phyloP scores from a whole-genome alignment of 2,888 invertebrate species.

The Dasysyrphus tricinctus region DNA sequence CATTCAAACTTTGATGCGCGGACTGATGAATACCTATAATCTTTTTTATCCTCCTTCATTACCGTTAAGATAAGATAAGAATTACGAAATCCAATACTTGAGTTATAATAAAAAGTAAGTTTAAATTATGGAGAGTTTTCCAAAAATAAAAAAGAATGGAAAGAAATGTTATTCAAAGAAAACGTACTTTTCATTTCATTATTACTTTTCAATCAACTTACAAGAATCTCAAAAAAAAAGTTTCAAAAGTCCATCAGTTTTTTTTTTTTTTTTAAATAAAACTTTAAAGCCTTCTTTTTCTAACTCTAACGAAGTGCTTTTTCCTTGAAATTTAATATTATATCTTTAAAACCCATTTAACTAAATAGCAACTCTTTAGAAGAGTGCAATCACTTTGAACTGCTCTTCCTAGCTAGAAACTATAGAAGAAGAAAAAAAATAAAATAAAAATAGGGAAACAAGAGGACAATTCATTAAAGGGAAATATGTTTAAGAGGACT shows the following conservation, averaged over 20 bases:
- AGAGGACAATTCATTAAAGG: constrained; percentile 28
- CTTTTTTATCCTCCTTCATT: too few species aligned
- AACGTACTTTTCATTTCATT: too few species aligned
- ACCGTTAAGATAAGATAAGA: too few species aligned
- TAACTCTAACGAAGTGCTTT: neutral
- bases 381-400: constrained; percentile 28
- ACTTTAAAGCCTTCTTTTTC: neutral
- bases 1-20: too few species aligned
- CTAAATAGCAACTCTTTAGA: constrained; percentile 1
- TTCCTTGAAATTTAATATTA: neutral
- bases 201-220: too few species aligned
- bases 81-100: too few species aligned
- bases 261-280: neutral
- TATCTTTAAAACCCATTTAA: constrained; percentile 17
- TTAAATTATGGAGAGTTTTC: too few species aligned
- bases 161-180: too few species aligned
- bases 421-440: neutral
- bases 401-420: neutral
- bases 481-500: constrained; percentile 26
- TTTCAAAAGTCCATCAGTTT: neutral
- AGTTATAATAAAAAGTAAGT: too few species aligned
- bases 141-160: too few species aligned
- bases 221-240: too few species aligned
- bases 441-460: constrained; percentile 1
- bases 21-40: too few species aligned